Evolutionary conservation across 2,113 vertebrate genomes (phyloP), one percentile per base, ranked within the genome.

Genomic region (Aphyosemion australe): DNA sequence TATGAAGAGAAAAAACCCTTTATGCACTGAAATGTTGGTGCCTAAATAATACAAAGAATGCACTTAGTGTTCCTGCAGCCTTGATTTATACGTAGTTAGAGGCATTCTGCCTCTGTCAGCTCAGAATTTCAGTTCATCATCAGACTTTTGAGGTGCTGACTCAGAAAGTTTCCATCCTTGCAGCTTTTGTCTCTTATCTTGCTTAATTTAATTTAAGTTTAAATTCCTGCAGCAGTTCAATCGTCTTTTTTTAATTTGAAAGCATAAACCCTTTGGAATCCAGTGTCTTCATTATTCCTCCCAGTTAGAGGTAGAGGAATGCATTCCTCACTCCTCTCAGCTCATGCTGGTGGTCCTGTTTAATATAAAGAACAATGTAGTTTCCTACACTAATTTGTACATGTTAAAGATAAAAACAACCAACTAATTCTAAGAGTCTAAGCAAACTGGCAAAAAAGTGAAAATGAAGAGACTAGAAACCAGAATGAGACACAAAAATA

Each of bases 321-420:
- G 4, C 13, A 54, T 65, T 73, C 32, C 12, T 49, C 31, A 6
- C 39, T n/a, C n/a, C 63, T 48, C 26, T 8, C 57, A 75, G 58
- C 72, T 67, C 45, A 64, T 71, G 56, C 55, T n/a, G 19, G 12
- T 18, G 34, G 9, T 5, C 13, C 62, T 64, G 43, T 80, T 81
- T 63, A 34, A 72, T 70, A 80, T 58, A 51, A 20, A 15, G 11
- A 61, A 65, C 59, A 64, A 79, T 57, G 74, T 13, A 37, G 82
- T 82, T 74, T 78, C 43, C 7, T 19, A 37, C 47, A 76, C n/a
- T n/a, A 26, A 26, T 26, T 26, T 5, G 3, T 26, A 26, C 26
- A 26, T 26, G 26, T 26, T 26, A 5, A 26, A 26, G 26, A 26
- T 26, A 26, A 26, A 26, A 26, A 5, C 5, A 26, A 26, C 26